Percentiles rank a stretch among this genome's conserved stretches.
phyloP scores from a whole-genome alignment of 1,140 invertebrate genomes.

The Lethrus apterus region DNA sequence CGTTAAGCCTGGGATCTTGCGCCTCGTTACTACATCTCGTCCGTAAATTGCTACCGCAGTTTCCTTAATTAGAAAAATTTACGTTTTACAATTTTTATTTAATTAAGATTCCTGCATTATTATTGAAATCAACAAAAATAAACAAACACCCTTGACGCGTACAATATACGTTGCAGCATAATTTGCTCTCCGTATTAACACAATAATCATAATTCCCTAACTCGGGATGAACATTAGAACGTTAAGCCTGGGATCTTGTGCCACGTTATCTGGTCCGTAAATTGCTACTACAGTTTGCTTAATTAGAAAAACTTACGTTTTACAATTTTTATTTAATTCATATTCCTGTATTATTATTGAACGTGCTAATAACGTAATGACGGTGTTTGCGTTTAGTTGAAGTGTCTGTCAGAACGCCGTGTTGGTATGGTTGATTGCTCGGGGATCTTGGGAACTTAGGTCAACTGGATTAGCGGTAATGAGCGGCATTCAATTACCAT shows the following conservation, averaged over 20 bases:
- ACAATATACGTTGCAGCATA: constrained; percentile 2
- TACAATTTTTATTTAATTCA: neutral
- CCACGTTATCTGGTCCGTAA: no score
- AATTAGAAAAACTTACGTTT: neutral
- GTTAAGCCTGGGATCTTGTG: no score
- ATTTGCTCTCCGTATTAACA: constrained; percentile 11
- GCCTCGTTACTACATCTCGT: no score
- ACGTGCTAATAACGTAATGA: constrained; percentile 3
- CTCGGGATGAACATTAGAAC: constrained; percentile 4
- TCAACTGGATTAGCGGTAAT: constrained; percentile 26
- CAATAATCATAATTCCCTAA: constrained; percentile 10
- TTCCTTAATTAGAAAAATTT: neutral
- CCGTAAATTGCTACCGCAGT: no score
- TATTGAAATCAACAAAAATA: no score
- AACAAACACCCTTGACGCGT: no score
- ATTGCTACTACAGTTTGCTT: no score
- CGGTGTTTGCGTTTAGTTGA: constrained; percentile 12
- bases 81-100: neutral
- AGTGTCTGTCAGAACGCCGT: constrained; percentile 16
- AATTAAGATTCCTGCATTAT: neutral
- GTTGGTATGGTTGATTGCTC: constrained; percentile 21
- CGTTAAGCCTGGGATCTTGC: no score
- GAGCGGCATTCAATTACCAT: constrained; percentile 26
- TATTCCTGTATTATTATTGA: neutral
- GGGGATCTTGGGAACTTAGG: constrained; percentile 23